A percentile compares a stretch with the other conserved stretches of the same genome.
Conservation (phyloP, 1,140 invertebrate genomes). For the Maniola jurtina region DNA sequence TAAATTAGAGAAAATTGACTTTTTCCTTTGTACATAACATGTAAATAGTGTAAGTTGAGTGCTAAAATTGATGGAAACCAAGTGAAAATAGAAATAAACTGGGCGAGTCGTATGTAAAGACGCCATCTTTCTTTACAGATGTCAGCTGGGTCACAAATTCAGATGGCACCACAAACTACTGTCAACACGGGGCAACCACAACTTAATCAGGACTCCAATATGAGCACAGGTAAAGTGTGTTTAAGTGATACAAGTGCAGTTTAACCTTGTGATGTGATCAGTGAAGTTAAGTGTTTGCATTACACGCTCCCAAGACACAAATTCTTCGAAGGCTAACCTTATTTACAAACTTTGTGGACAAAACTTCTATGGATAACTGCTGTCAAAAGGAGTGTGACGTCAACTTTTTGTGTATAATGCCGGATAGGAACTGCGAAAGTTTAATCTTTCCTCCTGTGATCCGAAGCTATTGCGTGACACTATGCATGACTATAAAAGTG, state of each 20-base stretch:
- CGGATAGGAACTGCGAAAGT: conserved; percentile 73
- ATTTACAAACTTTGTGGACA: conserved; percentile 46
- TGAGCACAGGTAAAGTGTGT: conserved; percentile 89
- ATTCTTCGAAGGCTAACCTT: conserved; percentile 43
- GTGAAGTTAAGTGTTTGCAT: conserved; percentile 60
- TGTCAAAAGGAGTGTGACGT: conserved; percentile 69
- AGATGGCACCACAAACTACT: conserved; percentile 95
- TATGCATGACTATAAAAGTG: conserved; percentile 73
- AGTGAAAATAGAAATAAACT: conserved; percentile 47
- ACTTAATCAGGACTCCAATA: conserved; percentile 96
- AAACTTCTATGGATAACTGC: conserved; percentile 57
- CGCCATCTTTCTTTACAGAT: conserved; percentile 86
- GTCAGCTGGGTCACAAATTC: conserved; percentile 95
- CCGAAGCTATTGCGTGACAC: conserved; percentile 57
- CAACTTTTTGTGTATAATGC: conserved; percentile 66
- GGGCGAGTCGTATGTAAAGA: conserved; percentile 77
- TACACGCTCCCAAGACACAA: conserved; percentile 33
- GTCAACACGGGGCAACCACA: conserved; percentile 91
- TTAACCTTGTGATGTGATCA: conserved; percentile 60
- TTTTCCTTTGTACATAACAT: conserved; percentile 47
- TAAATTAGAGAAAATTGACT: conserved; percentile 46
- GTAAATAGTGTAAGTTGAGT: conserved; percentile 48
- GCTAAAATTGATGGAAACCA: conserved; percentile 32
- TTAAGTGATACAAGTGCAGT: conserved; percentile 65
- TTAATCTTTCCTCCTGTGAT: conserved; percentile 57